Evolutionary conservation across 2,113 vertebrate species (phyloP).

Genomic region (Dicrurus megarhynchus): DNA sequence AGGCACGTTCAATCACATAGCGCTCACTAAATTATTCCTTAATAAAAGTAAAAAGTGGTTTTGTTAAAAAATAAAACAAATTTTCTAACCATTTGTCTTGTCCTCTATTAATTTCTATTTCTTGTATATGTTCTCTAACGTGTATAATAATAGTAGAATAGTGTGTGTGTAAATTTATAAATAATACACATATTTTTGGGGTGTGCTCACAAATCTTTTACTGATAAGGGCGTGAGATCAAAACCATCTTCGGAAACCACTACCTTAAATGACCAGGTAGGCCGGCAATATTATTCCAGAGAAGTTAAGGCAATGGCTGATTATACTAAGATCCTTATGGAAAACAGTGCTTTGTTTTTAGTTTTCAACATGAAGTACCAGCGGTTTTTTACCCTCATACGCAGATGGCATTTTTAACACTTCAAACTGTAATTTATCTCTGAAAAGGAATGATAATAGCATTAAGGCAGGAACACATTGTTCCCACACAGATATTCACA

Average conservation of each 20-base stretch:
- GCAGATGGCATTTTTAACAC: neutral
- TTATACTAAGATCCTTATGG: neutral
- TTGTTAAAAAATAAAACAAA: neutral
- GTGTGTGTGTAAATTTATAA: neutral
- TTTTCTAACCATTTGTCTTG: neutral
- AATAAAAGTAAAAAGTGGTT: neutral
- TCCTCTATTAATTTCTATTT: neutral
- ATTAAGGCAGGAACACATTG: neutral
- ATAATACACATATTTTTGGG: neutral
- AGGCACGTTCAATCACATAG: neutral
- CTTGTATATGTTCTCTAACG: neutral
- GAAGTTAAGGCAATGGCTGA: neutral
- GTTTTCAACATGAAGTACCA: neutral
- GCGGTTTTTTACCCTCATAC: neutral
- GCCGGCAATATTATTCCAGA: neutral
- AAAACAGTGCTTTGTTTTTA: neutral
- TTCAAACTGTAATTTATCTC: neutral
- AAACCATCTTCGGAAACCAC: neutral
- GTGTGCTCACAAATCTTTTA: neutral
- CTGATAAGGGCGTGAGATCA: fast-evolving
- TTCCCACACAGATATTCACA: neutral
- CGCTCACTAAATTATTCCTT: neutral
- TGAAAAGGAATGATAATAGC: neutral
- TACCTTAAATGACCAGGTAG: neutral
- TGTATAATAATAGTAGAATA: neutral